phyloP scores from a whole-genome alignment of 2,797 vertebrate species.

The Helicolenus hilgendorfi region DNA sequence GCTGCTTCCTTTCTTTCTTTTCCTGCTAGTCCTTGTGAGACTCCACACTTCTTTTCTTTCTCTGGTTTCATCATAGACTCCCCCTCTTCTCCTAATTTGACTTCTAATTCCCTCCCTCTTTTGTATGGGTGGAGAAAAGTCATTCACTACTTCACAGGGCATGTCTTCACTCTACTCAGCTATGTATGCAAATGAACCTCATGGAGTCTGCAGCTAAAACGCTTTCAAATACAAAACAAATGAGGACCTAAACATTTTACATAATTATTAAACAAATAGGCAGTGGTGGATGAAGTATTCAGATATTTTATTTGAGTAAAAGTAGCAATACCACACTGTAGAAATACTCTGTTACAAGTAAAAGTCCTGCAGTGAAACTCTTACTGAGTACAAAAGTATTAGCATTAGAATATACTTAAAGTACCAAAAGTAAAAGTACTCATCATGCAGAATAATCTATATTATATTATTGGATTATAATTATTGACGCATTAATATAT shows the following conservation, averaged over 20 bases:
- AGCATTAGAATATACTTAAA: background rate
- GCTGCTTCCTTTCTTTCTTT: conserved; percentile 26
- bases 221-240: background rate
- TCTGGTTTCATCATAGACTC: conserved; percentile 46
- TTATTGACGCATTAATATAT: background rate
- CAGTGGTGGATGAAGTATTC: background rate
- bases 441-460: background rate
- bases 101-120: conserved; percentile 77
- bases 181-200: background rate
- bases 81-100: conserved; percentile 66
- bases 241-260: background rate
- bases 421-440: background rate
- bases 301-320: background rate
- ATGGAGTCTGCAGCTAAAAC: background rate
- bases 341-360: background rate
- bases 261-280: background rate
- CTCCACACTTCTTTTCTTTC: conserved; percentile 45
- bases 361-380: background rate
- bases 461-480: background rate
- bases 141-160: background rate
- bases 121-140: conserved; percentile 53
- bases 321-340: background rate
- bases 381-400: background rate
- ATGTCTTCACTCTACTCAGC: background rate
- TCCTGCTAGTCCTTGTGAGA: background rate